A percentile compares a stretch with the other conserved stretches of the same genome.
phyloP scores from a whole-genome alignment of 1,140 invertebrate genomes.

The Listronotus bonariensis region DNA sequence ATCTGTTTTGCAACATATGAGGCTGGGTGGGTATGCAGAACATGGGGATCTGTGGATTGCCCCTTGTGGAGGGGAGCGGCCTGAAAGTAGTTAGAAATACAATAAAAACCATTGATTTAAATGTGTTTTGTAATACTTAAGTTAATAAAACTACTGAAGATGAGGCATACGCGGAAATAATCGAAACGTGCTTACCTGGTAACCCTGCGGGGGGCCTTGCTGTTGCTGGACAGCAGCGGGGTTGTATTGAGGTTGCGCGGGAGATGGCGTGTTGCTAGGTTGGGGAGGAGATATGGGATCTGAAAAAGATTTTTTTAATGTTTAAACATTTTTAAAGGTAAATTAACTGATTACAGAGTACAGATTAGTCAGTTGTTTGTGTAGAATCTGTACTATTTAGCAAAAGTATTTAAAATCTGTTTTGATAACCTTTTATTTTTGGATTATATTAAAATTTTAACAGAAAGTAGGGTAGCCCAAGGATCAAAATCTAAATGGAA shows the following conservation, averaged over 20 bases:
- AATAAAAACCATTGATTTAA: no score
- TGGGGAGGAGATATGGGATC: slow-evolving; percentile 68
- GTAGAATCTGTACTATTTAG: no score
- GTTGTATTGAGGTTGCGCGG: slow-evolving; percentile 66
- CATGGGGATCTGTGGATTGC: slow-evolving; percentile 62
- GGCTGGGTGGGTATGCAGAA: slow-evolving; percentile 63
- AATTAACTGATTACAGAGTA: no score
- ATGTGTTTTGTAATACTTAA: no score
- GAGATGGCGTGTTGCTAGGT: slow-evolving; percentile 66
- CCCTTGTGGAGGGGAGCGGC: slow-evolving; percentile 27
- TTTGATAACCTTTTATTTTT: no score
- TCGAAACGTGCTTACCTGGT: slow-evolving; percentile 42
- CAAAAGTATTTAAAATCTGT: no score
- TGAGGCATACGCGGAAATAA: slow-evolving; percentile 45
- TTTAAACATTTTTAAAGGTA: background rate
- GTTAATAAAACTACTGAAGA: slow-evolving; percentile 45
- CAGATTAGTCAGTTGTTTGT: no score
- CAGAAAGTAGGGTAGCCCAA: no score
- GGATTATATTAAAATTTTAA: no score
- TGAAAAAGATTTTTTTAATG: slow-evolving; percentile 43
- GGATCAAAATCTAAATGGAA: no score
- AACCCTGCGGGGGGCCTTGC: slow-evolving; percentile 58
- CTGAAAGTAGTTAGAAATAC: background rate
- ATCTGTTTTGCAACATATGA: slow-evolving; percentile 59
- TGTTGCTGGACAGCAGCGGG: slow-evolving; percentile 58